These are phyloP conservation scores for Mirza zaza DNA, from an alignment of 2,113 vertebrate genomes.

Conservation along the genomic window DNA sequence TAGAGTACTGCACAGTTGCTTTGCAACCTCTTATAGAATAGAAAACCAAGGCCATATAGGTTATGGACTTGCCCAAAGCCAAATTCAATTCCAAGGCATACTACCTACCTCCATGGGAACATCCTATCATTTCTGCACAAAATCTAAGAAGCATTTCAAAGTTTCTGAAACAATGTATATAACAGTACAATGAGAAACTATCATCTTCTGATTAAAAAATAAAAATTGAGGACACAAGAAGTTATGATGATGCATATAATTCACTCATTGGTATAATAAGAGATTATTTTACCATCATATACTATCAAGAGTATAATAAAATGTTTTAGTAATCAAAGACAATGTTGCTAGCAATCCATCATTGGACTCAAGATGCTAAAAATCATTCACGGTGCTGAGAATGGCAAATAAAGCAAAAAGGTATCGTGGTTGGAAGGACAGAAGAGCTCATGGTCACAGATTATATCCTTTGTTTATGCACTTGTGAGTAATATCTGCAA, in stretches of 20 bases:
- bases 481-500: not conserved
- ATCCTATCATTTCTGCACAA: not conserved
- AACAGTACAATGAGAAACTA: not conserved
- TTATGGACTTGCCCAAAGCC: not conserved
- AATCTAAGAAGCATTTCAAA: constrained; percentile 42
- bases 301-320: not conserved
- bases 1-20: not conserved
- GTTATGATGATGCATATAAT: not conserved
- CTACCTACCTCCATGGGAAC: not conserved
- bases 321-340: constrained; percentile 39
- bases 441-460: not conserved
- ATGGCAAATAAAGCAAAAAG: not conserved
- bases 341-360: not conserved
- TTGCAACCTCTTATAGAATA: not conserved
- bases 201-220: not conserved
- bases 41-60: not conserved
- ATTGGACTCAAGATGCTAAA: not conserved
- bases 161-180: not conserved
- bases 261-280: not conserved
- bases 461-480: not conserved
- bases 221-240: not conserved
- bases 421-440: not conserved
- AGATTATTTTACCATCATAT: not conserved
- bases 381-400: not conserved
- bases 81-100: not conserved